Conservation (phyloP, 92 coral and sea anemone genomes). For the Isaurus tuberculatus region DNA sequence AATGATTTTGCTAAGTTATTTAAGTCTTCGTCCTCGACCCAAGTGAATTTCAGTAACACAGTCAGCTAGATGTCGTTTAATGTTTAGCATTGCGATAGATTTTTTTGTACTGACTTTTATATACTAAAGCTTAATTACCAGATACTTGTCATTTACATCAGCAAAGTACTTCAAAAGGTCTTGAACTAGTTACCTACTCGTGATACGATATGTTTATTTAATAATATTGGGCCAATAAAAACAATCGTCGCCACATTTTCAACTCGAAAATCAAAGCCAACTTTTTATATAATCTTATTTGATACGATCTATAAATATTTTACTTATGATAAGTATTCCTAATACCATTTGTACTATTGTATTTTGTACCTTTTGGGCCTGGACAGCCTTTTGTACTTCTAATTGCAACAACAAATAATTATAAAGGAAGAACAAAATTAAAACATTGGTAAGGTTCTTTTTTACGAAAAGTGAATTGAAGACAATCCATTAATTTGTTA, state of each 20-base stretch:
- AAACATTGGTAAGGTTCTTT: no score
- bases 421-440: no score
- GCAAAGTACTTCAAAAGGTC: background rate
- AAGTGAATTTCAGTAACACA: background rate
- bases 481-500: no score
- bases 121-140: background rate
- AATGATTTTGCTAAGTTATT: background rate
- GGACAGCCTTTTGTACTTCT: no score
- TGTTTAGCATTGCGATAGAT: background rate
- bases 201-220: constrained; percentile 20
- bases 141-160: background rate
- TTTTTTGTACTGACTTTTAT: background rate
- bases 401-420: no score
- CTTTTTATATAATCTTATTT: background rate
- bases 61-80: background rate
- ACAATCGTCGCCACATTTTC: constrained; percentile 6
- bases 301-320: no score
- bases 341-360: no score
- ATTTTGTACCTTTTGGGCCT: no score
- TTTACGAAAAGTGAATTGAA: no score
- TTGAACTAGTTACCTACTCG: background rate
- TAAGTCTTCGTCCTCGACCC: background rate
- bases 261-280: constrained; percentile 9
- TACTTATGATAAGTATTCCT: no score
- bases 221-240: constrained; percentile 13